A percentile compares a stretch with the other conserved stretches of the same genome.
These are phyloP conservation scores for Hormaphis cornu DNA, from an alignment of 1,140 invertebrate species.

Conservation along the genomic window DNA sequence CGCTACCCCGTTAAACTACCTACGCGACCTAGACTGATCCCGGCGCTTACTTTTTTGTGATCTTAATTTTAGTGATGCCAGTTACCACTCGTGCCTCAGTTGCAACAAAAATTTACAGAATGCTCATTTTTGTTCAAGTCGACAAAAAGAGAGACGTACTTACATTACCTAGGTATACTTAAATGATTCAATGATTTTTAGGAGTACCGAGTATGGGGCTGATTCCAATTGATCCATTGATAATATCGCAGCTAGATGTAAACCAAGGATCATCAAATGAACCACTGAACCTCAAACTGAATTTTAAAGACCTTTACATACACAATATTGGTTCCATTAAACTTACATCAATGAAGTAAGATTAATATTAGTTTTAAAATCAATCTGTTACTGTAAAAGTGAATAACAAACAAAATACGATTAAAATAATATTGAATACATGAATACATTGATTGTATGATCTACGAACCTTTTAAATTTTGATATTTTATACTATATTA, in stretches of 20 bases:
- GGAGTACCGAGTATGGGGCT: slow-evolving; percentile 39
- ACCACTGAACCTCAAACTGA: slow-evolving; percentile 40
- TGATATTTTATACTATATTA: no score
- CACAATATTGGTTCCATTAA: slow-evolving; percentile 39
- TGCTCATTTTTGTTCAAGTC: no score
- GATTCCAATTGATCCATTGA: slow-evolving; percentile 38
- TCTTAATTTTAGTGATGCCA: no score
- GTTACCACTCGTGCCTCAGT: no score
- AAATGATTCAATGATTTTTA: slow-evolving; percentile 27
- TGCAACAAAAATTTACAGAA: no score
- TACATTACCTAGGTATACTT: not conserved
- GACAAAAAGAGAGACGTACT: not conserved
- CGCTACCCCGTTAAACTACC: no score
- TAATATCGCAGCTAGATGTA: slow-evolving; percentile 36
- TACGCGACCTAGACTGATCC: no score
- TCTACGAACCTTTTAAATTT: no score
- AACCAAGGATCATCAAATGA: slow-evolving; percentile 36
- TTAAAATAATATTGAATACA: no score
- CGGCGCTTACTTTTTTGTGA: no score
- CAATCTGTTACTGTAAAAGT: no score
- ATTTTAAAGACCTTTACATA: slow-evolving; percentile 42
- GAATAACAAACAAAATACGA: no score
- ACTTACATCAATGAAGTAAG: slow-evolving; percentile 39
- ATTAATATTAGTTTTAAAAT: not conserved
- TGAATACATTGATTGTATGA: not conserved